A percentile compares a stretch with the other conserved stretches of the same genome.
These are phyloP conservation scores for Hirudo medicinalis DNA, from an alignment of 1,140 invertebrate genomes.

Conservation along the genomic window DNA sequence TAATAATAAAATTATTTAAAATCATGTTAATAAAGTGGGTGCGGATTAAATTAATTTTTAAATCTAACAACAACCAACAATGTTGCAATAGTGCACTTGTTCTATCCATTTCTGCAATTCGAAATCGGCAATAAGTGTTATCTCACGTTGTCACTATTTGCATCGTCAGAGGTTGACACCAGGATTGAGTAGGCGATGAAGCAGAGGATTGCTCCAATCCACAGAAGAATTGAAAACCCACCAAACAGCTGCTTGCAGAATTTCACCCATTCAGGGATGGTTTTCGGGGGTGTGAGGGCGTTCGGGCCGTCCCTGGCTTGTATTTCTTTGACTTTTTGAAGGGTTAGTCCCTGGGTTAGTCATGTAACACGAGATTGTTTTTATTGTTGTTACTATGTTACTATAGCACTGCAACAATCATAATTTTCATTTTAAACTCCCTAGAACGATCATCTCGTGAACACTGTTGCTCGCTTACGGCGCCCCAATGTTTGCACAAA, in stretches of 20 bases:
- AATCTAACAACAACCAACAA: too few species aligned
- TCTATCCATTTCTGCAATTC: too few species aligned
- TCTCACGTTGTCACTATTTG: conserved; percentile 36
- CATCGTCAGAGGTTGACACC: conserved; percentile 30
- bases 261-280: conserved; percentile 92
- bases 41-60: too few species aligned
- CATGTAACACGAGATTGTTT: too few species aligned
- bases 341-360: conserved; percentile 61
- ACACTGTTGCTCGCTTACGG: too few species aligned
- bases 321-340: conserved; percentile 81
- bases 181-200: conserved; percentile 84
- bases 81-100: too few species aligned
- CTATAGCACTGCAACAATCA: background rate
- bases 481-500: too few species aligned
- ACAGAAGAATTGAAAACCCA: conserved; percentile 85
- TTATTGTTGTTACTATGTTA: background rate
- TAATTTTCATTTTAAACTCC: too few species aligned
- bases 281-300: conserved; percentile 77
- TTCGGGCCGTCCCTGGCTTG: conserved; percentile 86
- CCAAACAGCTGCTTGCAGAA: conserved; percentile 95
- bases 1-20: too few species aligned
- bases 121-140: too few species aligned
- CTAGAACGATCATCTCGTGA: too few species aligned
- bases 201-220: conserved; percentile 90
- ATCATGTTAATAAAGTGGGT: too few species aligned